These are phyloP conservation scores for Coptodon rendalli DNA, from an alignment of 2,113 vertebrate genomes.

Conservation along the genomic window DNA sequence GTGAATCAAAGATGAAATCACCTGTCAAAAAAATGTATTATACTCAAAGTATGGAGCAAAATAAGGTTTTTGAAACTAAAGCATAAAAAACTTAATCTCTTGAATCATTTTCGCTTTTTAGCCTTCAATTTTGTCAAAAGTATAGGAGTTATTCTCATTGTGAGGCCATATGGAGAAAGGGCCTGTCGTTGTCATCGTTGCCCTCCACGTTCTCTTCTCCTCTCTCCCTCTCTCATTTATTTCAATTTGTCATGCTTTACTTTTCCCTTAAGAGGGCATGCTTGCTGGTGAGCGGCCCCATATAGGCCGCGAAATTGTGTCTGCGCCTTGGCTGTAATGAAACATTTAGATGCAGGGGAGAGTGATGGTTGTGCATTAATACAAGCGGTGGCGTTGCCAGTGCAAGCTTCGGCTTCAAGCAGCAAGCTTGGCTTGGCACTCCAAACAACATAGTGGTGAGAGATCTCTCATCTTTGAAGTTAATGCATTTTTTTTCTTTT, in stretches of 20 bases:
- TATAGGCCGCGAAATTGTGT: slow-evolving; percentile 72
- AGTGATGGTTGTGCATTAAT: slow-evolving; percentile 67
- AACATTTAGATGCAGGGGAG: slow-evolving; percentile 73
- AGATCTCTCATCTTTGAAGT: slow-evolving; percentile 12
- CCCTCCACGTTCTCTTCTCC: slow-evolving; percentile 18
- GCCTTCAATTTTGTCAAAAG: neutral
- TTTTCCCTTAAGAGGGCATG: slow-evolving; percentile 64
- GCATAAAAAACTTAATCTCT: neutral
- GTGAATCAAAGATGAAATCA: slow-evolving; percentile 22
- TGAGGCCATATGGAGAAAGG: slow-evolving; percentile 37
- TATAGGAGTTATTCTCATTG: slow-evolving; percentile 11
- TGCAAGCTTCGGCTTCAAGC: slow-evolving; percentile 1
- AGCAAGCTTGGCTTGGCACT: neutral
- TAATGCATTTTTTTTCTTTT: neutral
- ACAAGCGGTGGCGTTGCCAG: slow-evolving; percentile 40
- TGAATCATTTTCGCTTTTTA: neutral
- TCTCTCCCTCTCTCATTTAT: slow-evolving; percentile 73
- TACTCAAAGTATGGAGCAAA: neutral
- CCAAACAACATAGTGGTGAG: neutral
- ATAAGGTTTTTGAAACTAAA: neutral
- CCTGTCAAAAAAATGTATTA: neutral
- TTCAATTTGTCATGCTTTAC: slow-evolving; percentile 80
- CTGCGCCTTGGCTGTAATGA: slow-evolving; percentile 68
- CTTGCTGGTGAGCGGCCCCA: slow-evolving; percentile 56
- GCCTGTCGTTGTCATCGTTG: slow-evolving; percentile 32